phyloP scores from a whole-genome alignment of 2,113 vertebrate genomes.

The Pachycephala philippinensis region DNA sequence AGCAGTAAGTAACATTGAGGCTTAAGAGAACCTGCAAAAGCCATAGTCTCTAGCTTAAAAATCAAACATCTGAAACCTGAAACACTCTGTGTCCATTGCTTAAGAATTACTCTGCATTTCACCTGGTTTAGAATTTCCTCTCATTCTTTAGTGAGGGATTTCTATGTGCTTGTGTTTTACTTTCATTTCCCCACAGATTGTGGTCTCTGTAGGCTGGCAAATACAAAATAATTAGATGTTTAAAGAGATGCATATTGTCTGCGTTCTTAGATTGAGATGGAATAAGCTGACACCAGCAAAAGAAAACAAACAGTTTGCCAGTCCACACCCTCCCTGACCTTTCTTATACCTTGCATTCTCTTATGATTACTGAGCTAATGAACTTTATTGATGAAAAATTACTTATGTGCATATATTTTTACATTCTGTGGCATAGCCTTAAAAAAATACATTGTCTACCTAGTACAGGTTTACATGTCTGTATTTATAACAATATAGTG shows the following conservation, averaged over 20 bases:
- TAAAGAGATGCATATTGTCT: conserved; percentile 50
- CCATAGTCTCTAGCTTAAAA: not conserved
- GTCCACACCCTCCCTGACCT: conserved; percentile 56
- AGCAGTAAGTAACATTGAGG: not conserved
- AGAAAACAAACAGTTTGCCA: conserved; percentile 50
- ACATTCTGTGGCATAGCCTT: conserved; percentile 18
- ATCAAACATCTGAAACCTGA: not conserved
- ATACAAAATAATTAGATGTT: conserved; percentile 67
- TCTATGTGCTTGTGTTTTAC: not conserved
- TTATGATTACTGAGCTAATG: conserved; percentile 59
- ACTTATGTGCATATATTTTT: conserved; percentile 47
- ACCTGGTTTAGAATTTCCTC: not conserved
- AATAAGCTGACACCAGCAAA: conserved; percentile 67
- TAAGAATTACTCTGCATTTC: not conserved
- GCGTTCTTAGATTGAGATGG: conserved; percentile 61
- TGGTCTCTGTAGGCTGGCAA: conserved; percentile 16
- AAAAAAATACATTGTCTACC: not conserved
- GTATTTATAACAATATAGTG: not conserved
- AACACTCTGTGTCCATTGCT: not conserved
- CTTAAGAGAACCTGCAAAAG: not conserved
- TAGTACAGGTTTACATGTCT: not conserved
- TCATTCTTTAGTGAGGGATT: not conserved
- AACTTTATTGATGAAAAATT: conserved; percentile 67
- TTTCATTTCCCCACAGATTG: conserved; percentile 14
- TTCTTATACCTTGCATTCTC: conserved; percentile 45